Percentiles rank a stretch among this genome's conserved stretches.
Evolutionary conservation across 2,113 vertebrate genomes (phyloP).

Genomic region (Balaeniceps rex): DNA sequence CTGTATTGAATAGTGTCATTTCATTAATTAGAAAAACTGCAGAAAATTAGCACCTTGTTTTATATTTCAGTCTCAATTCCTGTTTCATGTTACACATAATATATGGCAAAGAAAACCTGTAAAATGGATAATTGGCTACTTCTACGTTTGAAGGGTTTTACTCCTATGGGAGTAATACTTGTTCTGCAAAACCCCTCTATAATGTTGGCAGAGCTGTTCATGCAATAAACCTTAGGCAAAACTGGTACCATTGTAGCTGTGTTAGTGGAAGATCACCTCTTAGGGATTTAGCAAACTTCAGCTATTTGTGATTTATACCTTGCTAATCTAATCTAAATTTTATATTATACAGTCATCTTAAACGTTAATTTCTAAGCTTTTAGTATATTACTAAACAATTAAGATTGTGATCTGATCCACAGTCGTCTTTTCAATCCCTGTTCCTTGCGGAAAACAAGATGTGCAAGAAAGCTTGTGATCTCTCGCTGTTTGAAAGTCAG

Average conservation of each 20-base stretch:
- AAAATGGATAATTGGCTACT: neutral
- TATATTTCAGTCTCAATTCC: neutral
- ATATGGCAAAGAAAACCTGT: neutral
- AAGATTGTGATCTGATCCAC: neutral
- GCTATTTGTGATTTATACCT: neutral
- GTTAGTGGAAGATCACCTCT: neutral
- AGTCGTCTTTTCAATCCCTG: neutral
- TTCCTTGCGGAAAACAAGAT: neutral
- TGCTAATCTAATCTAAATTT: neutral
- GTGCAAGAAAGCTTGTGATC: neutral
- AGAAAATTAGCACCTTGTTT: neutral
- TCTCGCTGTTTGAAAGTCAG: neutral
- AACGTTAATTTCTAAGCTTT: neutral
- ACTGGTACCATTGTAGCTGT: neutral
- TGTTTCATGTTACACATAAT: neutral
- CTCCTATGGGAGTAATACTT: neutral
- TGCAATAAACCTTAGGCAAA: neutral
- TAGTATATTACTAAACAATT: neutral
- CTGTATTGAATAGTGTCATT: neutral
- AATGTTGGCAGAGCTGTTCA: neutral
- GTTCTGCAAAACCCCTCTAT: neutral
- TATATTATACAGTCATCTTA: neutral
- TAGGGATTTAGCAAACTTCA: neutral
- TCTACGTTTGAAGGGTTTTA: neutral
- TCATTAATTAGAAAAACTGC: neutral